These are phyloP conservation scores for Magallana ariakensis DNA, from an alignment of 1,140 invertebrate species.

Conservation along the genomic window DNA sequence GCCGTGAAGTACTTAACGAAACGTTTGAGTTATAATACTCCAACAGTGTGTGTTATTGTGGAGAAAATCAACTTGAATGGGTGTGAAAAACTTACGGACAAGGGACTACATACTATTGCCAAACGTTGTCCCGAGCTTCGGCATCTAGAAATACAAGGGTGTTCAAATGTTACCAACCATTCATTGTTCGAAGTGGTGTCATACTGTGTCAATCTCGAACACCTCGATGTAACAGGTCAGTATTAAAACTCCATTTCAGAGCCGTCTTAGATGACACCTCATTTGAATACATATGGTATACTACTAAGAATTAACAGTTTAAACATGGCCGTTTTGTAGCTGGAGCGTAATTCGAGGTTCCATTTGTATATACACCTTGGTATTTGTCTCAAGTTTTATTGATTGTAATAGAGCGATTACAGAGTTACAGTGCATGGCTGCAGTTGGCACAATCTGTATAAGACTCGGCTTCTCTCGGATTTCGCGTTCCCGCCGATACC, in stretches of 20 bases:
- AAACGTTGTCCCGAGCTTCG: slow-evolving; percentile 87
- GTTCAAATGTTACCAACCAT: slow-evolving; percentile 85
- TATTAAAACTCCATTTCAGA: slow-evolving; percentile 17
- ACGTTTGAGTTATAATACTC: slow-evolving; percentile 79
- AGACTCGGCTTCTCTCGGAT: background rate
- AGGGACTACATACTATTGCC: slow-evolving; percentile 85
- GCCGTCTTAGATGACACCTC: background rate
- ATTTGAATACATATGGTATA: background rate
- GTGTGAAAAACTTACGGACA: slow-evolving; percentile 88
- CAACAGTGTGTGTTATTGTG: slow-evolving; percentile 81
- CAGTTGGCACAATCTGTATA: background rate
- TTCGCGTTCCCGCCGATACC: background rate
- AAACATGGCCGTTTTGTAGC: background rate
- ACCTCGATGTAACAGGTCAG: slow-evolving; percentile 88
- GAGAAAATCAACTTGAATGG: slow-evolving; percentile 86
- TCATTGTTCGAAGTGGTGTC: slow-evolving; percentile 85
- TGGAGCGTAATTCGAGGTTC: background rate
- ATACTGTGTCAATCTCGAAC: slow-evolving; percentile 86
- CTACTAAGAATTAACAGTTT: background rate
- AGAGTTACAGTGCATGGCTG: background rate
- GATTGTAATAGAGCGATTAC: too few relatives aligned
- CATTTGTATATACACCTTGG: too few relatives aligned
- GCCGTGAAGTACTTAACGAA: slow-evolving; percentile 83
- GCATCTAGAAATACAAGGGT: slow-evolving; percentile 86
- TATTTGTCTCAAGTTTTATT: too few relatives aligned